Conservation (phyloP, 2,113 vertebrate genomes). For the Ascaphus truei region DNA sequence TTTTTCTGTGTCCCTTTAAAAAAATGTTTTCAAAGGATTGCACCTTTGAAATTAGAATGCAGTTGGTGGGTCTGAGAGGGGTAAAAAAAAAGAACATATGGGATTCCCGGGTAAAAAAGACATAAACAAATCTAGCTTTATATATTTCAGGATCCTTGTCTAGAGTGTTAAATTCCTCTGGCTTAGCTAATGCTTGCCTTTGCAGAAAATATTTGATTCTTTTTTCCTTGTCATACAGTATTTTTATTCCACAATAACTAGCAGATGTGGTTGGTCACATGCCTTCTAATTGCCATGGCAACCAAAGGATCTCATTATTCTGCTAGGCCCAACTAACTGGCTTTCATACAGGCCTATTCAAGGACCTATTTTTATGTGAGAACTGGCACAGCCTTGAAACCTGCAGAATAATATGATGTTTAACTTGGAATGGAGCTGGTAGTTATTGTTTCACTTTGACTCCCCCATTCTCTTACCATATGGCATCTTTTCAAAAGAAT, state of each 20-base stretch:
- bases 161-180: conserved; percentile 58
- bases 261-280: conserved; percentile 82
- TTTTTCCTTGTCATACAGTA: conserved; percentile 73
- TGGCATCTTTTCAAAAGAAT: conserved; percentile 16
- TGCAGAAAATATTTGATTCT: conserved; percentile 87
- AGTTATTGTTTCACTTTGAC: conserved; percentile 39
- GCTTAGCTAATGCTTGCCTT: conserved; percentile 80
- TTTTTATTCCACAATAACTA: conserved; percentile 84
- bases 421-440: conserved; percentile 47
- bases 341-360: conserved; percentile 18
- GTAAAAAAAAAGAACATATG: no score
- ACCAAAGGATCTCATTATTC: conserved; percentile 60
- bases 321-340: conserved; percentile 57
- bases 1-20: no score
- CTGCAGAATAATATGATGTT: conserved; percentile 47
- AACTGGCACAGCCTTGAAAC: conserved; percentile 47
- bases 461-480: conserved; percentile 39
- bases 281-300: conserved; percentile 67
- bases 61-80: no score
- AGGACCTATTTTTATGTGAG: conserved; percentile 43
- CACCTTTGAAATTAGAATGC: no score
- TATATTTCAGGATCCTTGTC: conserved; percentile 2
- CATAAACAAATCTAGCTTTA: neutral
- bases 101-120: no score
- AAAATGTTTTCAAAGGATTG: no score